phyloP scores from a whole-genome alignment of 2,888 invertebrate genomes.

The Chrysolina americana region DNA sequence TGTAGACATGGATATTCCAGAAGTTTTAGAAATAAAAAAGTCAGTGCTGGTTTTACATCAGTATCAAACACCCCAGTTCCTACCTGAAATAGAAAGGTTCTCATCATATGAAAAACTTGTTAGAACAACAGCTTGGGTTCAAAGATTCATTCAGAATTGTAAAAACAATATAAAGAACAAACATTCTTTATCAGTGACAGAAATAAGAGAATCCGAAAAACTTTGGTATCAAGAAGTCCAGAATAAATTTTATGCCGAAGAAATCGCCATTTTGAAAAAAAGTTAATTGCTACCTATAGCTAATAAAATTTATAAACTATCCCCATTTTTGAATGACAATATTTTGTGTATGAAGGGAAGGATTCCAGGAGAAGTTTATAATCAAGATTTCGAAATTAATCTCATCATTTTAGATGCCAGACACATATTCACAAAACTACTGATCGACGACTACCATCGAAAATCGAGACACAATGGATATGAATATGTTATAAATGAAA shows the following conservation, averaged over 20 bases:
- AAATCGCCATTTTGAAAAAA: conserved; percentile 3
- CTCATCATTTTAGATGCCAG: conserved; percentile 10
- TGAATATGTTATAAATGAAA: conserved; percentile 21
- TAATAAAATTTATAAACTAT: background rate
- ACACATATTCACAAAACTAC: conserved; percentile 22
- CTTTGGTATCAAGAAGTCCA: background rate
- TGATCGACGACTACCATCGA: conserved; percentile 17
- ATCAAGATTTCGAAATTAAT: conserved; percentile 1
- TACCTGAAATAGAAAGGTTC: background rate
- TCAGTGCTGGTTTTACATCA: background rate
- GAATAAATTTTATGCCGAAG: background rate
- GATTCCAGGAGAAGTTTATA: conserved; percentile 5
- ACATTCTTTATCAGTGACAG: background rate
- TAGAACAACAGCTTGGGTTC: conserved; percentile 1
- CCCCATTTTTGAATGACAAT: background rate
- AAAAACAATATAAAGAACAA: background rate
- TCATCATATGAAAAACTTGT: conserved; percentile 4
- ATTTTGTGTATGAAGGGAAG: background rate
- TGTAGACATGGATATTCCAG: background rate
- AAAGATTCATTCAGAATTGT: background rate
- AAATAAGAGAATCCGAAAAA: background rate
- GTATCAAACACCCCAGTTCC: background rate
- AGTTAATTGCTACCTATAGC: background rate
- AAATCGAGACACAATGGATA: conserved; percentile 18
- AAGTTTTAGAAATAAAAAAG: background rate